phyloP scores from a whole-genome alignment of 30 jellyfish, hydroid and myxozoan species.

The Chrysaora quinquecirrha region DNA sequence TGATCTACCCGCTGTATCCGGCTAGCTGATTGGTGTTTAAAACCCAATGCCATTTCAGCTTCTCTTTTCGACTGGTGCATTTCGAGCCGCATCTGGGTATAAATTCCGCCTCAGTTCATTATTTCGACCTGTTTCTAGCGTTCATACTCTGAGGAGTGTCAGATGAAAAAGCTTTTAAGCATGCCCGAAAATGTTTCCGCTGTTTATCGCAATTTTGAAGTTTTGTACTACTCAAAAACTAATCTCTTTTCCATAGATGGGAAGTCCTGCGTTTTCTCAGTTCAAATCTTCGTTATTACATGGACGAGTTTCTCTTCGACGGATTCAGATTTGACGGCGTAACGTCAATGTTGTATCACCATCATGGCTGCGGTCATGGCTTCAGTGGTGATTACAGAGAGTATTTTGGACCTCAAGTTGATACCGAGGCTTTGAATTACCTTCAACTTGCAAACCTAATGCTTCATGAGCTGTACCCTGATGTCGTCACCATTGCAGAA shows the following conservation, averaged over 20 bases:
- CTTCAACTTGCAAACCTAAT: slow-evolving; percentile 89
- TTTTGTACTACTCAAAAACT: too few species aligned
- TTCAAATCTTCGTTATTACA: slow-evolving; percentile 88
- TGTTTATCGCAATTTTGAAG: too few species aligned
- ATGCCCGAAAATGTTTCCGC: too few species aligned
- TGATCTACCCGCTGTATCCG: too few species aligned
- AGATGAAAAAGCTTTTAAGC: too few species aligned
- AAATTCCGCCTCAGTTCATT: too few species aligned
- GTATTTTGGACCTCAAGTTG: slow-evolving; percentile 85
- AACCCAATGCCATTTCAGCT: too few species aligned
- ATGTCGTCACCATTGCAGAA: slow-evolving; percentile 93
- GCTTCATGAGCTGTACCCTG: slow-evolving; percentile 90
- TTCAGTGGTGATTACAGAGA: slow-evolving; percentile 97
- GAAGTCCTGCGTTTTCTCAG: slow-evolving; percentile 92
- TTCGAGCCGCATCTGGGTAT: too few species aligned
- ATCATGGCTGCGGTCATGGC: slow-evolving; percentile 92
- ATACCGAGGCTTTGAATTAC: slow-evolving; percentile 86
- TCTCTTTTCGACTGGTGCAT: too few species aligned
- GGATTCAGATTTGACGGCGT: slow-evolving; percentile 99
- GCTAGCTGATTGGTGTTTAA: too few species aligned
- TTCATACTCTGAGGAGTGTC: too few species aligned
- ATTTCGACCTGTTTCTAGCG: too few species aligned
- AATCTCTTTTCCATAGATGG: slow-evolving; percentile 68
- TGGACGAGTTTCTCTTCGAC: slow-evolving; percentile 92
- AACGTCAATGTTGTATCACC: slow-evolving; percentile 96